phyloP scores from a whole-genome alignment of 2,888 invertebrate species.

The Ganaspis brasiliensis region DNA sequence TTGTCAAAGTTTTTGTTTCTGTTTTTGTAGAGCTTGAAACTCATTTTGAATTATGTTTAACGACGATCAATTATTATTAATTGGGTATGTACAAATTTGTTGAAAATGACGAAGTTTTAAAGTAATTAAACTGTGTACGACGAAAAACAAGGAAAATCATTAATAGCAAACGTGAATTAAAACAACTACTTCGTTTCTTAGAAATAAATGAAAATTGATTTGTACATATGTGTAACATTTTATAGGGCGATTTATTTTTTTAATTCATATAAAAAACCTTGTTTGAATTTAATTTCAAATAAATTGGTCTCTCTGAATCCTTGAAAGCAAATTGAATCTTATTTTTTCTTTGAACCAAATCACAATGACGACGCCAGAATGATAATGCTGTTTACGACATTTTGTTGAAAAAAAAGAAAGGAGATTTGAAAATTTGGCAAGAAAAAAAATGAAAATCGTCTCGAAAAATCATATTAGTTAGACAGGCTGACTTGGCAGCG shows the following conservation, averaged over 20 bases:
- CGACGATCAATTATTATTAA: background rate
- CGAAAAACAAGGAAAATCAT: conserved; percentile 9
- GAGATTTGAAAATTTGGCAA: background rate
- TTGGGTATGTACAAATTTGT: background rate
- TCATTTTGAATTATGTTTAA: background rate
- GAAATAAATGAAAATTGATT: background rate
- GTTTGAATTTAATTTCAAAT: conserved; percentile 12
- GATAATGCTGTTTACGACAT: background rate
- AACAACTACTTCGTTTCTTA: background rate
- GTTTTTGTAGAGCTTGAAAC: background rate
- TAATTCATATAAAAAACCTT: conserved; percentile 3
- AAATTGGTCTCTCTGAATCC: conserved; percentile 21
- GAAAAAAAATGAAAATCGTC: conserved; percentile 60
- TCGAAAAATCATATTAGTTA: background rate
- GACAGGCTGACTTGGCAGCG: conserved; percentile 53
- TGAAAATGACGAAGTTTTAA: background rate
- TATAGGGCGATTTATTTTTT: conserved; percentile 26
- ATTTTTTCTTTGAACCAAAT: background rate
- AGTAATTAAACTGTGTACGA: conserved; percentile 5
- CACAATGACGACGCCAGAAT: background rate
- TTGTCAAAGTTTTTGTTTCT: background rate
- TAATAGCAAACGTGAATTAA: conserved; percentile 1
- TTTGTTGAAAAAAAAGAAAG: background rate
- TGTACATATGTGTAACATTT: conserved; percentile 4
- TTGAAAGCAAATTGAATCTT: background rate